phyloP scores from a whole-genome alignment of 2,888 invertebrate genomes.

The Chaetoderma sp. region DNA sequence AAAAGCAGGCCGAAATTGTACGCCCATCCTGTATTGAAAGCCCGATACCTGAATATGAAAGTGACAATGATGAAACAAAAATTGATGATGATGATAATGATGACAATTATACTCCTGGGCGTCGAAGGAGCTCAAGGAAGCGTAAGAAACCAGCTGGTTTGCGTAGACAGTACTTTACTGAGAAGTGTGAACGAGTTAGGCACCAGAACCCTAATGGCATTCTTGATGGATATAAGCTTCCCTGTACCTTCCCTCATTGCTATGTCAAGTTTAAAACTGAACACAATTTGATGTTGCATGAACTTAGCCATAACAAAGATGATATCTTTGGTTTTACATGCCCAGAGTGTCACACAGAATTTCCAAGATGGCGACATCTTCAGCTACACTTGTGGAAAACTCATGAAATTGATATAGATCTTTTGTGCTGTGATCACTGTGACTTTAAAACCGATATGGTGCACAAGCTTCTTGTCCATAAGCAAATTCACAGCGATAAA shows the following conservation, averaged over 20 bases:
- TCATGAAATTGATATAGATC: conserved; percentile 83
- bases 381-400: conserved; percentile 79
- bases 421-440: conserved; percentile 76
- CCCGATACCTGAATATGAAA: too few relatives aligned
- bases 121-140: conserved; percentile 17
- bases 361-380: conserved; percentile 77
- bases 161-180: too few relatives aligned
- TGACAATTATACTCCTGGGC: too few relatives aligned
- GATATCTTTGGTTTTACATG: conserved; percentile 72
- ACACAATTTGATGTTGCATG: conserved; percentile 77
- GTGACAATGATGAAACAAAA: conserved; percentile 40
- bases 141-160: too few relatives aligned
- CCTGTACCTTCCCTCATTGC: conserved; percentile 44
- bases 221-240: conserved; percentile 34
- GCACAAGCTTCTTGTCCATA: conserved; percentile 80
- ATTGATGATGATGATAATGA: too few relatives aligned
- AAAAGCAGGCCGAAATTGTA: too few relatives aligned
- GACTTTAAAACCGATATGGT: conserved; percentile 66
- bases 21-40: too few relatives aligned
- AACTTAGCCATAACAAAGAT: conserved; percentile 74
- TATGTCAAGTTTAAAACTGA: conserved; percentile 72
- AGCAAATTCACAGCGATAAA: conserved; percentile 74
- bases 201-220: too few relatives aligned
- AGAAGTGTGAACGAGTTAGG: too few relatives aligned
- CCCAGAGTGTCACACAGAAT: conserved; percentile 76